Evolutionary conservation across 2,888 invertebrate species (phyloP).

Genomic region (Sclerodermus sp.): DNA sequence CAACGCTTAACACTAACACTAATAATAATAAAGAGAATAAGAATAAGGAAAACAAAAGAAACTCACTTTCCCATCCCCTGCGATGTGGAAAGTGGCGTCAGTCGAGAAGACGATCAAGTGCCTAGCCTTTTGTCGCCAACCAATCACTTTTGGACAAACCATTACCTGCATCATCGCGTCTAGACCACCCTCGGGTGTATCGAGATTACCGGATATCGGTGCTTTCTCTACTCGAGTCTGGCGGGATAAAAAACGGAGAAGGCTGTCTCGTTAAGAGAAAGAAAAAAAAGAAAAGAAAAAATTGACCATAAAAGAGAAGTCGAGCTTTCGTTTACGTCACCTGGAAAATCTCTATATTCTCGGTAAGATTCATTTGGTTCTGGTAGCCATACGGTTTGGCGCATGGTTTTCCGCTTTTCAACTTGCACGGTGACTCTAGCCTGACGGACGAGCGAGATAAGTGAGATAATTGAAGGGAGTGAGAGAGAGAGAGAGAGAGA

Average conservation of each 20-base stretch:
- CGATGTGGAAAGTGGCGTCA: conserved; percentile 73
- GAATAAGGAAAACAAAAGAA: too few relatives aligned
- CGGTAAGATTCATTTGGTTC: conserved; percentile 70
- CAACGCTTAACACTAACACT: too few relatives aligned
- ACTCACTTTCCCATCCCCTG: conserved; percentile 36
- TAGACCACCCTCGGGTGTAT: conserved; percentile 79
- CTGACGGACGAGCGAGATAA: conserved; percentile 24
- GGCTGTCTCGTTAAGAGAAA: too few relatives aligned
- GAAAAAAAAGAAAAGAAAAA: too few relatives aligned
- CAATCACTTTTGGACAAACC: conserved; percentile 69
- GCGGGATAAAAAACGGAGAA: too few relatives aligned
- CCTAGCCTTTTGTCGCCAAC: conserved; percentile 77
- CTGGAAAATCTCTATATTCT: conserved; percentile 61
- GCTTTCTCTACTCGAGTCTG: conserved; percentile 54
- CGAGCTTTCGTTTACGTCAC: conserved; percentile 30
- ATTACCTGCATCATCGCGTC: conserved; percentile 88
- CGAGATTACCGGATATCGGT: conserved; percentile 63
- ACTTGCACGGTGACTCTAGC: conserved; percentile 25
- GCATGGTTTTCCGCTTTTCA: conserved; percentile 49
- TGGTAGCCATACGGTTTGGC: conserved; percentile 74
- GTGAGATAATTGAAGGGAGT: too few relatives aligned
- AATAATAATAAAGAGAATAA: too few relatives aligned
- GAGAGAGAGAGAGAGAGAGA: too few relatives aligned
- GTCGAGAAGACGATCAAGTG: conserved; percentile 79
- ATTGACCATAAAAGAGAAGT: background rate